phyloP scores from a whole-genome alignment of 2,797 vertebrate genomes.

The Leuciscus waleckii region DNA sequence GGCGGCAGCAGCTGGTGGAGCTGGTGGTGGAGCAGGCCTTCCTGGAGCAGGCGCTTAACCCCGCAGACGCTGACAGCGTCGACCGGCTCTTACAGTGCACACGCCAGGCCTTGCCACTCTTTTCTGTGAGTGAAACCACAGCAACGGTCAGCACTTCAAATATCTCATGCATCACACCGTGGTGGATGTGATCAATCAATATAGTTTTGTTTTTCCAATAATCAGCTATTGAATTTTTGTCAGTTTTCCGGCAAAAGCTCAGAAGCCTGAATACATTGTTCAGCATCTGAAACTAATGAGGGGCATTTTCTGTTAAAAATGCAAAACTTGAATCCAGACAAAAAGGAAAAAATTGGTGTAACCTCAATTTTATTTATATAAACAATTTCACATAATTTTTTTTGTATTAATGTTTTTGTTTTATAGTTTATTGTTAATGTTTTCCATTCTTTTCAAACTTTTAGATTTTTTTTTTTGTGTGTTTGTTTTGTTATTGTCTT shows the following conservation, averaged over 20 bases:
- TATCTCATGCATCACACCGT: not conserved
- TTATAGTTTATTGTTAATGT: not conserved
- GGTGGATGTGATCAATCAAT: not conserved
- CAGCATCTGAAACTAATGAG: not conserved
- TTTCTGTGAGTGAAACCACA: slow-evolving; percentile 85
- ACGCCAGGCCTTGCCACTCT: slow-evolving; percentile 93
- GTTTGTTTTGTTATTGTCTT: not conserved
- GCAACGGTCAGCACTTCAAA: not conserved
- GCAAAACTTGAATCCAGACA: not conserved
- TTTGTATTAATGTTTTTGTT: not conserved
- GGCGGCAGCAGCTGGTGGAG: slow-evolving; percentile 95
- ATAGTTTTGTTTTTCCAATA: not conserved
- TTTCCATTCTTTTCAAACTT: not conserved
- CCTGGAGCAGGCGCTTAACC: slow-evolving; percentile 93
- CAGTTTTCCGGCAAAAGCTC: not conserved
- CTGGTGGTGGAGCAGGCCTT: slow-evolving; percentile 96
- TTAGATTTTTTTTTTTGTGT: not conserved
- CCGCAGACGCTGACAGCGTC: slow-evolving; percentile 90
- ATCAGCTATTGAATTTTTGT: not conserved
- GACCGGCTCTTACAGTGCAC: slow-evolving; percentile 96
- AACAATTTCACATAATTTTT: not conserved
- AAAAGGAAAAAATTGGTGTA: not conserved
- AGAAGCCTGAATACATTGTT: not conserved
- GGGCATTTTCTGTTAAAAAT: not conserved
- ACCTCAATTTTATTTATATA: not conserved